phyloP scores from a whole-genome alignment of 1,140 invertebrate genomes.

The Polyergus mexicanus region DNA sequence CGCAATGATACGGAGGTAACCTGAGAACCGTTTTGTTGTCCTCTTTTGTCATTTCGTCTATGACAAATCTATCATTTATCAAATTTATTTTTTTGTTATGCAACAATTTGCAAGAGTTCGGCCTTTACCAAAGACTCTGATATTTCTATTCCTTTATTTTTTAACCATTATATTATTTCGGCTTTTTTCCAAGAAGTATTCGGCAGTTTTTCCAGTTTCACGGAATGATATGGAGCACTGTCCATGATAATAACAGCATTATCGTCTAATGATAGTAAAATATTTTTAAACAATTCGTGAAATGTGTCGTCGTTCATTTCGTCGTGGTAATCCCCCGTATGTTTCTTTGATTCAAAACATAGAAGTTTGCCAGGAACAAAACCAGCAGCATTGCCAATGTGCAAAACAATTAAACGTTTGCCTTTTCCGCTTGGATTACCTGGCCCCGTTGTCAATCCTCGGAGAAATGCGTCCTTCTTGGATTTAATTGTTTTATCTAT shows the following conservation, averaged over 20 bases:
- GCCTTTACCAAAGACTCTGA: background rate
- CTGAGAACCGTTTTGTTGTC: no score
- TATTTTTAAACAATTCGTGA: no score
- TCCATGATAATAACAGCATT: no score
- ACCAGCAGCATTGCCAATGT: slow-evolving; percentile 19
- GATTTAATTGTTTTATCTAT: background rate
- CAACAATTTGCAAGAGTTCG: no score
- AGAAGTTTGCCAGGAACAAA: slow-evolving; percentile 31
- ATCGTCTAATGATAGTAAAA: no score
- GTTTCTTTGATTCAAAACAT: slow-evolving; percentile 7
- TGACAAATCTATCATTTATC: no score
- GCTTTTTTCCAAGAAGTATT: background rate
- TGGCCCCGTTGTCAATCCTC: background rate
- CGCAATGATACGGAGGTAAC: no score
- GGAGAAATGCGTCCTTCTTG: background rate
- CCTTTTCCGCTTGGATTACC: slow-evolving; percentile 1
- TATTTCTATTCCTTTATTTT: slow-evolving; percentile 16
- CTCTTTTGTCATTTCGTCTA: no score
- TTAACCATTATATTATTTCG: slow-evolving; percentile 16
- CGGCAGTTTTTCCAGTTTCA: slow-evolving; percentile 1
- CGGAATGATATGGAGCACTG: background rate
- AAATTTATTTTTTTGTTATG: no score
- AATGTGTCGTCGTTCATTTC: no score
- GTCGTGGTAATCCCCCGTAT: no score
- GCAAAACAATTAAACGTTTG: slow-evolving; percentile 26